These are phyloP conservation scores for Heliangelus exortis DNA, from an alignment of 2,797 vertebrate species.

Conservation along the genomic window DNA sequence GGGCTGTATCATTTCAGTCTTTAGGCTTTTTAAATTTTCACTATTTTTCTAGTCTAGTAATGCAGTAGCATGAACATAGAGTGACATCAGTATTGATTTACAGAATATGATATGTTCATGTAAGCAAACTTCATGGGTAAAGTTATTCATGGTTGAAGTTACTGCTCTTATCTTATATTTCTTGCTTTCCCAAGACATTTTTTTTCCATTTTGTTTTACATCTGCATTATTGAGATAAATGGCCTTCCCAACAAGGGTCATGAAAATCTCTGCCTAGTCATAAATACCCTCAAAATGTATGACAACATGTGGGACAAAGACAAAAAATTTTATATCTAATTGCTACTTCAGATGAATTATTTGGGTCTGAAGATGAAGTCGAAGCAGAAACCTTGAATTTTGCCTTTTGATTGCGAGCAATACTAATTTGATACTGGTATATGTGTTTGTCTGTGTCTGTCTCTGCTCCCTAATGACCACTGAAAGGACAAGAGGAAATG, in stretches of 20 bases:
- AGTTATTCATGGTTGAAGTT: background rate
- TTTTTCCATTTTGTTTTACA: no score
- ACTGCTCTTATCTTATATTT: background rate
- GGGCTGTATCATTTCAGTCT: no score
- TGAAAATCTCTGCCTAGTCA: background rate
- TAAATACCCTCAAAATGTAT: conserved; percentile 8
- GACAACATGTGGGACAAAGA: background rate
- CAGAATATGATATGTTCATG: background rate
- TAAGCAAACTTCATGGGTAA: background rate
- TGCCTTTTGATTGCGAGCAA: background rate
- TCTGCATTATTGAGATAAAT: background rate
- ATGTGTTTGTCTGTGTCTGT: background rate
- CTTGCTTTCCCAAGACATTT: background rate
- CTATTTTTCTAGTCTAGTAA: no score
- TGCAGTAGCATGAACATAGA: background rate
- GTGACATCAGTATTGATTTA: background rate
- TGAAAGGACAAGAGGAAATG: no score
- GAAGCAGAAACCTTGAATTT: background rate
- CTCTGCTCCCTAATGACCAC: no score
- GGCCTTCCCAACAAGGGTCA: background rate
- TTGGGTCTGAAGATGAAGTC: background rate
- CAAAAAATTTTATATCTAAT: background rate
- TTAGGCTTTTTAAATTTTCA: no score
- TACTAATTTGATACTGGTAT: background rate
- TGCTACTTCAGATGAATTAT: background rate